Evolutionary conservation across 2,888 invertebrate genomes (phyloP), one percentile per base, ranked within the genome.

Genomic region (Rhagium mordax): DNA sequence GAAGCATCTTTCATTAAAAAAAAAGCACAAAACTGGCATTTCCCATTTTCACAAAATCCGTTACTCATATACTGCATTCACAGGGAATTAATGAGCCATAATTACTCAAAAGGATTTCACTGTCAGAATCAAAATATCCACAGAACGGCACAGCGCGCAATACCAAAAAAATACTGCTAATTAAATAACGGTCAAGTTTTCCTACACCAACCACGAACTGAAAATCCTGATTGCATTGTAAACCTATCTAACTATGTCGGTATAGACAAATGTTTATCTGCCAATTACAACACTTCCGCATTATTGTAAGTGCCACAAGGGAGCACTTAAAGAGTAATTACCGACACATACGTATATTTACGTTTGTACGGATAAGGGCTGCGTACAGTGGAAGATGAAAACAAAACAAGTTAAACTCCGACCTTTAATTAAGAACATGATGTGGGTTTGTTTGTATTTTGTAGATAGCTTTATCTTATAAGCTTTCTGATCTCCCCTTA

Each of bases 401-500:
- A 20, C 51, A 20, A 20, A 61, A 21, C 20, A 47, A 13, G 18
- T 18, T 18, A 15, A n/a, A n/a, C 47, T 10, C 29, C 61, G 47
- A 47, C 47, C 61, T 41, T 61, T 61, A 61, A 61, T 47, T 61
- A 61, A 57, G 57, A 57, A 57, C 57, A 57, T 27, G 57, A 57
- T 57, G 57, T 57, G 61, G 61, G 61, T 61, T 41, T 61, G 61
- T 61, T 61, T 61, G 61, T 61, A 61, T 61, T 47, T 61, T 47
- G 61, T 61, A 48, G 61, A 61, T 61, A 41, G 61, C 61, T 61
- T 61, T 47, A 47, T 61, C 61, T 48, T 61, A 61, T 61, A 61
- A 61, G 61, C 61, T 61, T 61, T 61, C 61, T 61, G 61, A 61
- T 61, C 61, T 61, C 29, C 61, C 47, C 61, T 61, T 61, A 61